Evolutionary conservation across 2,113 vertebrate genomes (phyloP), one percentile per base, ranked within the genome.

Genomic region (Tupaia chinensis): DNA sequence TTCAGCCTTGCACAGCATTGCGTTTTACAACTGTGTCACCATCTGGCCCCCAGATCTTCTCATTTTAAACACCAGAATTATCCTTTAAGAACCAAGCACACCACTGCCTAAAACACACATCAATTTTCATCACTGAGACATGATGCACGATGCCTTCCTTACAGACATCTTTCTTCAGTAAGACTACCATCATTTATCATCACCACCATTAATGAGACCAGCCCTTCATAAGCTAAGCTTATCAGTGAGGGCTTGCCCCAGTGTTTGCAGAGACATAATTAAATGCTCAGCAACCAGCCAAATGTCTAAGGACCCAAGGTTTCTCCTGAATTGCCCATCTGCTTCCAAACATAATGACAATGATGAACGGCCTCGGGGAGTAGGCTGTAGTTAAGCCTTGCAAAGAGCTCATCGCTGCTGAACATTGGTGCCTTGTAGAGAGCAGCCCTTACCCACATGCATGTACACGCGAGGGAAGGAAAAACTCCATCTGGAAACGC

Each of bases 181-280:
- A 88, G 91, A 89, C 60, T 23, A 60, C 74, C 23, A 68, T 54
- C 19, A 66, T 89, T 96, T 90, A 91, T 91, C 56, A 60, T 44
- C 44, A 32, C 3, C 63, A 77, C 53, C 60, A 76, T 93, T 72
- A 90, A 78, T 0, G 7, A 95, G 88, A 61, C 20, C 5, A 54
- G 89, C 44, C 63, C 87, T 94, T 66, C 34, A 58, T 76, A 72
- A 91, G 23, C 77, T 27, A 32, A 70, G 20, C 89, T 66, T 54
- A 58, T 85, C 65, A 44, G 29, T 0, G 9, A 85, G 27, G 15
- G 27, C 81, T 74, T 17, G 17, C 60, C n/a, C 78, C 29, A 32
- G 66, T 68, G 86, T 96, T 95, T 93, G 74, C 85, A 5, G 56
- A 87, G 86, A 97, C 70, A 54, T 68, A 79, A 97, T 93, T 89